phyloP scores from a whole-genome alignment of 1,140 invertebrate genomes.

The Drosophila lowei region DNA sequence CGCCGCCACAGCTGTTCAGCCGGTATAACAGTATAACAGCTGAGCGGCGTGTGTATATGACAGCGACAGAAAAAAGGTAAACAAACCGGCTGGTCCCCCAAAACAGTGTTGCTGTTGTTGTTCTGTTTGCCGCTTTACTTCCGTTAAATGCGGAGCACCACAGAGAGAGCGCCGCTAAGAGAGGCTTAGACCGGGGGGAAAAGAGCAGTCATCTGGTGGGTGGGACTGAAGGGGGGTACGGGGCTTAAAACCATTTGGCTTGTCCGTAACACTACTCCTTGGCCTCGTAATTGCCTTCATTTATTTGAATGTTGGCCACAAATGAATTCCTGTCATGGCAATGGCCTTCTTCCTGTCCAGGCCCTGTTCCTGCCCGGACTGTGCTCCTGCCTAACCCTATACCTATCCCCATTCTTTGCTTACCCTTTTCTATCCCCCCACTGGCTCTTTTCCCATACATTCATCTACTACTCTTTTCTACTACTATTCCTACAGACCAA shows the following conservation, averaged over 20 bases:
- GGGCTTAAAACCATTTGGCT: slow-evolving; percentile 7
- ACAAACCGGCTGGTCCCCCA: slow-evolving; percentile 64
- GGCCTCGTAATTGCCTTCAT: slow-evolving; percentile 37
- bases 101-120: too few species aligned
- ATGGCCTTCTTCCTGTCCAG: slow-evolving; percentile 4
- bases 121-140: slow-evolving; percentile 62
- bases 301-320: slow-evolving; percentile 49
- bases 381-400: slow-evolving; percentile 3
- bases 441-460: too few species aligned
- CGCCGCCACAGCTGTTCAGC: slow-evolving; percentile 56
- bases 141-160: slow-evolving; percentile 34
- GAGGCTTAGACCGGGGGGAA: slow-evolving; percentile 20
- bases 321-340: slow-evolving; percentile 33
- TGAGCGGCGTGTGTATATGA: slow-evolving; percentile 14
- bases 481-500: slow-evolving; percentile 10
- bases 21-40: slow-evolving; percentile 63
- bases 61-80: slow-evolving; percentile 60
- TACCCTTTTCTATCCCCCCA: background rate
- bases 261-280: background rate
- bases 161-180: slow-evolving; percentile 13
- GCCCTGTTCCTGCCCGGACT: too few species aligned
- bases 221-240: background rate
- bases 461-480: slow-evolving; percentile 35
- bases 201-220: slow-evolving; percentile 22
- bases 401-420: background rate